A percentile compares a stretch with the other conserved stretches of the same genome.
Conservation (phyloP, 2,888 invertebrate species). For the Acrocyrtus sp. region DNA sequence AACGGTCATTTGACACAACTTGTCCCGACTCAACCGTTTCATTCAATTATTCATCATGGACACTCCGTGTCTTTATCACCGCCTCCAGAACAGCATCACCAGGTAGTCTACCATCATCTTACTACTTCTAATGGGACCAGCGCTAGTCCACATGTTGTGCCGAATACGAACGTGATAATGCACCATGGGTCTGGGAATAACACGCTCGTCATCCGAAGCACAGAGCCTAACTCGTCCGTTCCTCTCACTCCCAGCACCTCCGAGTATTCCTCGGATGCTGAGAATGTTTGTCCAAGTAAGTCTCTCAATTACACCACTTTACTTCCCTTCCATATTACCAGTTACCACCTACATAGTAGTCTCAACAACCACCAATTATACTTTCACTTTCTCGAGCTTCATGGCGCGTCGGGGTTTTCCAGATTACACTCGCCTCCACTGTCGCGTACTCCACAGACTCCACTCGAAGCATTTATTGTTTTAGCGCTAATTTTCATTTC, state of each 20-base stretch:
- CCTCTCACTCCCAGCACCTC: constrained; percentile 75
- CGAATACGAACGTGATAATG: constrained; percentile 55
- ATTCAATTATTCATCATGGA: constrained; percentile 45
- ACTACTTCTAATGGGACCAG: constrained; percentile 7
- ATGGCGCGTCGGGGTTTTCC: too few species aligned
- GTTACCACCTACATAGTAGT: too few species aligned
- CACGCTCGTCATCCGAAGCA: constrained; percentile 46
- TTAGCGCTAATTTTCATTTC: too few species aligned
- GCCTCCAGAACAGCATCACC: constrained; percentile 48
- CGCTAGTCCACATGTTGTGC: constrained; percentile 46
- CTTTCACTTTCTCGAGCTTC: neutral
- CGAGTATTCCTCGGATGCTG: constrained; percentile 79
- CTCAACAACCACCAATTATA: too few species aligned
- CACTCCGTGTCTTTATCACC: constrained; percentile 53
- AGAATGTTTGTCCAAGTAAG: constrained; percentile 71
- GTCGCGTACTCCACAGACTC: too few species aligned
- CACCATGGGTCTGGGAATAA: constrained; percentile 44
- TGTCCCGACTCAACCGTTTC: constrained; percentile 56
- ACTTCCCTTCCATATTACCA: neutral
- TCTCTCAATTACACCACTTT: neutral
- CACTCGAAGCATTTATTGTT: too few species aligned
- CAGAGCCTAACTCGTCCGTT: constrained; percentile 62
- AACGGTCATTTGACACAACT: constrained; percentile 51
- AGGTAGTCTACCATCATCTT: constrained; percentile 37
- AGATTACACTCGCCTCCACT: too few species aligned